Percentiles rank a stretch among this genome's conserved stretches.
phyloP scores from a whole-genome alignment of 2,888 invertebrate genomes.

The Norana najaformis region DNA sequence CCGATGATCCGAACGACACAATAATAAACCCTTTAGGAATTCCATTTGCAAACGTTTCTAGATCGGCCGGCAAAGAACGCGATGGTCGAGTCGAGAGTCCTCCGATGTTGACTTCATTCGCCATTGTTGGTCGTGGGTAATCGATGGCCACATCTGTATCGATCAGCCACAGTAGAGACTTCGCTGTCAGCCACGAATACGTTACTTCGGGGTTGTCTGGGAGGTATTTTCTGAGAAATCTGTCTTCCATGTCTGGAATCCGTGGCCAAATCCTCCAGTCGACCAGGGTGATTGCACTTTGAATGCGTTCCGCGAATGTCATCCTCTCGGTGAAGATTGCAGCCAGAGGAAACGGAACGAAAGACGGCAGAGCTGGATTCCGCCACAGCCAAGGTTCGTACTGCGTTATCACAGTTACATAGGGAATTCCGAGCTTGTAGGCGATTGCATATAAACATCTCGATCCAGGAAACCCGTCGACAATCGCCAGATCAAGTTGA shows the following conservation, averaged over 20 bases:
- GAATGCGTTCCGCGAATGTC: slow-evolving; percentile 38
- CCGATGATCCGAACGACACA: slow-evolving; percentile 35
- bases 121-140: slow-evolving; percentile 39
- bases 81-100: slow-evolving; percentile 37
- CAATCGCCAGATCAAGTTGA: slow-evolving; percentile 37
- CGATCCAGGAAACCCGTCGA: slow-evolving; percentile 35
- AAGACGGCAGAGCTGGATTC: slow-evolving; percentile 39
- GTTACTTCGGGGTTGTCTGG: slow-evolving; percentile 31
- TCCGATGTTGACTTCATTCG: slow-evolving; percentile 40
- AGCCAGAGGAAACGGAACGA: slow-evolving; percentile 36
- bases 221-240: slow-evolving; percentile 33
- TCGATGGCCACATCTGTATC: slow-evolving; percentile 39
- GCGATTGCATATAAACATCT: slow-evolving; percentile 34
- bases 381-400: slow-evolving; percentile 42
- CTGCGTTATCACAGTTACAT: slow-evolving; percentile 31
- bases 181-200: slow-evolving; percentile 27
- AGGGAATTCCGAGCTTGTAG: slow-evolving; percentile 40
- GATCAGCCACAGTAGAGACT: slow-evolving; percentile 36
- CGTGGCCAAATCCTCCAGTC: slow-evolving; percentile 34
- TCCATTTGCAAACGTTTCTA: slow-evolving; percentile 31
- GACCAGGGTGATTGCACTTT: slow-evolving; percentile 32
- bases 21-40: slow-evolving; percentile 33
- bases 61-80: slow-evolving; percentile 35
- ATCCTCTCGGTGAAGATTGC: slow-evolving; percentile 33
- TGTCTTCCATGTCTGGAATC: slow-evolving; percentile 33